Evolutionary conservation across 1,140 invertebrate genomes (phyloP), one percentile per base, ranked within the genome.

Genomic region (Acromyrmex echinatior): DNA sequence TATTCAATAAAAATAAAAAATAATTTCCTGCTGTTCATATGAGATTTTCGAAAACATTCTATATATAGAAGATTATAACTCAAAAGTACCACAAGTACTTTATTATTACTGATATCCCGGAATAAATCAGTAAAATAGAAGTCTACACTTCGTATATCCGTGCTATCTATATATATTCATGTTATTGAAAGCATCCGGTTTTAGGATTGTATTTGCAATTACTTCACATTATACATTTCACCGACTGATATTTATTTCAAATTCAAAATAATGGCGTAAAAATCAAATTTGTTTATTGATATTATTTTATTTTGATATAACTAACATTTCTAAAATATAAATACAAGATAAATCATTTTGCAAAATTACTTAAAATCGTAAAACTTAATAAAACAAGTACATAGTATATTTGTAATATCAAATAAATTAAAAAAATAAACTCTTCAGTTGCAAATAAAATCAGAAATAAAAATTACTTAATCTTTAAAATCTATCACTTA

Each of bases 91-190:
- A 77, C 35, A 45, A 62, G 63, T 66, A 28, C 31, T 77, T 60
- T 9, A 45, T 77, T 49, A 63, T 28, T 60, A 4, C 16, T 28
- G 0, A 78, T 78, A 78, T 65, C 56, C 4, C 25, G 35, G 21
- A 28, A 31, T 63, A 45, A 78, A 63, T 78, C n/a, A 49, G 10
- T 63, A 78, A 78, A 78, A 78, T 63, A 78, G 58, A 63, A 60
- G 25, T 28, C 58, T 62, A 45, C n/a, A 2, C 56, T 0, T 49
- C 21, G n/a, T 63, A 62, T 49, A 66, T 21, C 12, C 31, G 35
- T 58, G n/a, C 25, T 28, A 63, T 78, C 4, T 62, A 45, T 28
- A 45, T 39, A 45, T 25, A 62, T 73, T 73, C 56, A 60, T 78
- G 10, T 78, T 77, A 77, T 77, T 77, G 35, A 62, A 18, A 45